A percentile compares a stretch with the other conserved stretches of the same genome.
phyloP scores from a whole-genome alignment of 2,113 vertebrate species.

The Peucedramus taeniatus region DNA sequence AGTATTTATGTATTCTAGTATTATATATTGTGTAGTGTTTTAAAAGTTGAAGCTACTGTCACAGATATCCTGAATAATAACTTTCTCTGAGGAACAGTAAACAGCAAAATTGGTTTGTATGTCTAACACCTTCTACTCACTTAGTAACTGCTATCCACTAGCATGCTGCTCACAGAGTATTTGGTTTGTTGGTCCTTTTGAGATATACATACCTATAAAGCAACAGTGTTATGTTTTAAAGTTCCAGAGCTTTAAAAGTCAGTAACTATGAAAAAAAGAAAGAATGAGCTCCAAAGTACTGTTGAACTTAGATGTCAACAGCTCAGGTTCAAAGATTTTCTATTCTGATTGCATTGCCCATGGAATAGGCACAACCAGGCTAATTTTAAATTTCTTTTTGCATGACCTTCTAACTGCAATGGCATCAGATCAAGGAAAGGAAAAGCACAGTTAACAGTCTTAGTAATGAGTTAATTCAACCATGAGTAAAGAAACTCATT shows the following conservation, averaged over 20 bases:
- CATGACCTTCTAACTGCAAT: slow-evolving; percentile 36
- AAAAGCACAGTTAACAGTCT: not conserved
- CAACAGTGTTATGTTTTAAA: not conserved
- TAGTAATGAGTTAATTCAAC: slow-evolving; percentile 16
- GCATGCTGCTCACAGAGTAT: not conserved
- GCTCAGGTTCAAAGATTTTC: not conserved
- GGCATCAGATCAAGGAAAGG: not conserved
- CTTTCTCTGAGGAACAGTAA: not conserved
- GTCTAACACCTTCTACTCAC: not conserved
- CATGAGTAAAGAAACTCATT: not conserved
- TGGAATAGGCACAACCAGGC: not conserved
- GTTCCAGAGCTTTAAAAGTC: not conserved
- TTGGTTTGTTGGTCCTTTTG: not conserved
- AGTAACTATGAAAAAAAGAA: not conserved
- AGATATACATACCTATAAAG: not conserved
- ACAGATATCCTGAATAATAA: not conserved
- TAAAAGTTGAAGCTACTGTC: not conserved
- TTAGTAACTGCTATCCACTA: not conserved
- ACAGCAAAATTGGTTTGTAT: not conserved
- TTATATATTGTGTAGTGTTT: too few relatives aligned
- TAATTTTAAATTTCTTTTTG: not conserved
- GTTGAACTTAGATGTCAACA: not conserved
- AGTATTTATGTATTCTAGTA: not conserved
- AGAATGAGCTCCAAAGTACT: not conserved
- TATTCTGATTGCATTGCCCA: not conserved